Evolutionary conservation across 2,113 vertebrate species (phyloP).

Genomic region (Xiphophorus hellerii): DNA sequence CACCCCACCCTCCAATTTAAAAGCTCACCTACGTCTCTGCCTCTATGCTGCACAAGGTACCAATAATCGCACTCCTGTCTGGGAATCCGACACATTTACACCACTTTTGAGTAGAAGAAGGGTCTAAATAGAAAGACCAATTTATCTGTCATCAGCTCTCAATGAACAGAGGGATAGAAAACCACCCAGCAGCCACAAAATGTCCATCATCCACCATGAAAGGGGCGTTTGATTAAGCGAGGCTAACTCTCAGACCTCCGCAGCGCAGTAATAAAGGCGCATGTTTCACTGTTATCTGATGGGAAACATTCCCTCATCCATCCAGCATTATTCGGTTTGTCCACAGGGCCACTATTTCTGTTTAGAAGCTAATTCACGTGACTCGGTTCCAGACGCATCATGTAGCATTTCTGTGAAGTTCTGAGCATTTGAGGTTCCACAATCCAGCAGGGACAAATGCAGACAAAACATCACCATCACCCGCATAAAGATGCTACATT

Average conservation of each 20-base stretch:
- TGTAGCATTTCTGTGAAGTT: not conserved
- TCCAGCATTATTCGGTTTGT: not conserved
- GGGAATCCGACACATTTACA: constrained; percentile 16
- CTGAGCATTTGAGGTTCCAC: not conserved
- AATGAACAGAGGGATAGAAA: constrained; percentile 50
- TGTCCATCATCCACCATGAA: constrained; percentile 44
- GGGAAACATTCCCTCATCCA: constrained; percentile 6
- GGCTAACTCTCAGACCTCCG: constrained; percentile 5
- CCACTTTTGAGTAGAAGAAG: constrained; percentile 24
- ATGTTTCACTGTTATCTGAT: constrained; percentile 11
- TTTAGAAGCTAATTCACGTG: not conserved
- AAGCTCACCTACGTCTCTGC: not conserved
- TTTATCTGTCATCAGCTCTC: constrained; percentile 55
- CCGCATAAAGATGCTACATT: not conserved
- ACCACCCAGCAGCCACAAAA: constrained; percentile 19
- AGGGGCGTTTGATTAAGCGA: constrained; percentile 49
- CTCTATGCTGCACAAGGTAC: constrained; percentile 6
- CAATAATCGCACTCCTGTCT: constrained; percentile 12
- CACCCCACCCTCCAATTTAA: constrained; percentile 10
- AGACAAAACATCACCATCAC: not conserved
- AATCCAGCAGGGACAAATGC: not conserved
- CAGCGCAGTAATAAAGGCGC: not conserved
- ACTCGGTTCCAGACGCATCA: too few species aligned
- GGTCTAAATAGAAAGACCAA: constrained; percentile 29
- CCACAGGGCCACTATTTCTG: not conserved